phyloP scores from a whole-genome alignment of 2,113 vertebrate genomes.

The Dromiciops gliroides region DNA sequence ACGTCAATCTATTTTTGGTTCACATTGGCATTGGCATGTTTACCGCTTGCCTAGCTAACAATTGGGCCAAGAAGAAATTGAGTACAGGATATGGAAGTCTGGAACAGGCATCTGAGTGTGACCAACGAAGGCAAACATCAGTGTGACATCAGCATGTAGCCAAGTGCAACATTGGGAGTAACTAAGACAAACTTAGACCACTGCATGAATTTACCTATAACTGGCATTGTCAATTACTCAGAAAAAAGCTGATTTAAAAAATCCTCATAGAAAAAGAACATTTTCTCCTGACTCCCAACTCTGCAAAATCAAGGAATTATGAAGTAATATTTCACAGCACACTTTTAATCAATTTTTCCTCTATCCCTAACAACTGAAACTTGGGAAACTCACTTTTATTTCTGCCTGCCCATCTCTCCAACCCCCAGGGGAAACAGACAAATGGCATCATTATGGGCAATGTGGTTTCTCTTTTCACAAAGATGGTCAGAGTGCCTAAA shows the following conservation, averaged over 20 bases:
- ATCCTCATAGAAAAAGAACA: background rate
- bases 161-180: background rate
- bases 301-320: slow-evolving; percentile 2
- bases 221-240: background rate
- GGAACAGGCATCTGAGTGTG: background rate
- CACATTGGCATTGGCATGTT: background rate
- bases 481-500: slow-evolving; percentile 28
- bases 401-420: slow-evolving; percentile 8
- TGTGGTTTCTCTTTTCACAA: background rate
- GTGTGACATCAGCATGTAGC: background rate
- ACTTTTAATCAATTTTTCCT: background rate
- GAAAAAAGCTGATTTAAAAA: background rate
- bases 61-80: background rate
- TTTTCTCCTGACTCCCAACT: slow-evolving; percentile 1
- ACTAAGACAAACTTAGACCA: background rate
- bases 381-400: background rate
- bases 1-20: background rate
- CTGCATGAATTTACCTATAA: slow-evolving; percentile 13
- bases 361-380: background rate
- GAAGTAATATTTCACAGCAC: background rate
- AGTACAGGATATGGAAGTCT: background rate
- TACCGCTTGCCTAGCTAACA: background rate
- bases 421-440: background rate
- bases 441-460: background rate
- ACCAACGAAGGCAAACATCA: background rate